Conservation (phyloP, 2,797 vertebrate species). For the Diglossa cyanea region DNA sequence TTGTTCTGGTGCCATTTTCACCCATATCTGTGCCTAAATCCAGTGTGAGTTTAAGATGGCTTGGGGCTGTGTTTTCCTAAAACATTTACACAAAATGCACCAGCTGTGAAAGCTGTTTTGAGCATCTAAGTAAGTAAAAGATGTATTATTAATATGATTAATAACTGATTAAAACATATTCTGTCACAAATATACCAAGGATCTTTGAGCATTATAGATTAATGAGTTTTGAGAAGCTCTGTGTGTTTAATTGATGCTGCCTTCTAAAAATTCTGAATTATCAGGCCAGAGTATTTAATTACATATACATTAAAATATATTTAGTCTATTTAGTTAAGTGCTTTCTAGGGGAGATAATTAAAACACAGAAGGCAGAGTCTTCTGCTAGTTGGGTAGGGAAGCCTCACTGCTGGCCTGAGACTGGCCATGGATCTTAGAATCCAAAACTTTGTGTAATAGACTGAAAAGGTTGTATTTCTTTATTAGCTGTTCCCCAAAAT, state of each 20-base stretch:
- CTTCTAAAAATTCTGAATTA: slow-evolving; percentile 30
- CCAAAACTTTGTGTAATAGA: slow-evolving; percentile 53
- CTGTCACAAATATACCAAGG: slow-evolving; percentile 9
- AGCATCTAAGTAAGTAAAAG: slow-evolving; percentile 6
- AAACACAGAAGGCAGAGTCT: background rate
- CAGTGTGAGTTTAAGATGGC: background rate
- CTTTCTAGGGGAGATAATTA: slow-evolving; percentile 13
- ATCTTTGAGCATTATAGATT: background rate
- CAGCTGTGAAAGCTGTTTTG: background rate
- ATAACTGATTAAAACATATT: background rate
- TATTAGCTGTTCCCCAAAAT: slow-evolving; percentile 84
- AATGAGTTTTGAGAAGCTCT: slow-evolving; percentile 48
- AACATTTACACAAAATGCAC: background rate
- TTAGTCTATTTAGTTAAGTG: slow-evolving; percentile 15
- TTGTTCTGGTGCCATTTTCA: background rate
- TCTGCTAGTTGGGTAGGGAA: background rate
- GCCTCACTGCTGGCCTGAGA: background rate
- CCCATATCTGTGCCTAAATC: background rate
- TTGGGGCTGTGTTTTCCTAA: background rate
- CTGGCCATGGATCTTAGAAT: background rate
- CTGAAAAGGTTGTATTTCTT: slow-evolving; percentile 87
- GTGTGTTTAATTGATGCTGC: slow-evolving; percentile 29
- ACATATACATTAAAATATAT: background rate
- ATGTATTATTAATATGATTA: background rate
- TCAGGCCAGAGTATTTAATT: slow-evolving; percentile 16